These are phyloP conservation scores for Druon quercuslanigerum DNA, from an alignment of 1,140 invertebrate genomes.

Conservation along the genomic window DNA sequence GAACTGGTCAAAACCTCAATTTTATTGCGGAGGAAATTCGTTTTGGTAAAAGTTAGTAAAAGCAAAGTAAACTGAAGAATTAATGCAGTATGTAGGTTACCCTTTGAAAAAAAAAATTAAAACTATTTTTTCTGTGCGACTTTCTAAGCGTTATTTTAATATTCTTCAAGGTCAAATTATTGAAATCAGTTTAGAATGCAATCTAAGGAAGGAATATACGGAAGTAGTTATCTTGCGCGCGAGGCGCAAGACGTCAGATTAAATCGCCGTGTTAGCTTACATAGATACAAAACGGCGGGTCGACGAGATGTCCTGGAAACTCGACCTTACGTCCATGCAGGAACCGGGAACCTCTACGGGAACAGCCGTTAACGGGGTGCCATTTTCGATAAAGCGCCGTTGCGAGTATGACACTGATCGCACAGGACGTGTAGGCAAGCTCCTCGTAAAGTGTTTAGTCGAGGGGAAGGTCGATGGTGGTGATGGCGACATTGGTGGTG, in stretches of 20 bases:
- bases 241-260: constrained; percentile 45
- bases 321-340: constrained; percentile 33
- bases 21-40: no score
- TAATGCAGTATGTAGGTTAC: no score
- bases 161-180: neutral
- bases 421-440: constrained; percentile 71
- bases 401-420: constrained; percentile 71
- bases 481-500: constrained; percentile 47
- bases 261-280: constrained; percentile 40
- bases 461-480: constrained; percentile 66
- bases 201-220: constrained; percentile 4
- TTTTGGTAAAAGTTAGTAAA: no score
- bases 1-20: no score
- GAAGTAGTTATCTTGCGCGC: constrained; percentile 47
- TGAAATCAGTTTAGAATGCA: neutral
- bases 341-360: constrained; percentile 29
- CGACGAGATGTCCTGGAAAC: constrained; percentile 35
- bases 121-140: neutral
- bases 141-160: neutral
- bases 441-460: constrained; percentile 75
- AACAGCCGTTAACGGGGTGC: constrained; percentile 69
- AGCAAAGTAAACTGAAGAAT: no score
- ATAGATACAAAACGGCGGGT: constrained; percentile 39
- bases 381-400: constrained; percentile 72
- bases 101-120: no score